Percentiles rank a stretch among this genome's conserved stretches.
These are phyloP conservation scores for Chunga burmeisteri DNA, from an alignment of 2,113 vertebrate species.

Conservation along the genomic window DNA sequence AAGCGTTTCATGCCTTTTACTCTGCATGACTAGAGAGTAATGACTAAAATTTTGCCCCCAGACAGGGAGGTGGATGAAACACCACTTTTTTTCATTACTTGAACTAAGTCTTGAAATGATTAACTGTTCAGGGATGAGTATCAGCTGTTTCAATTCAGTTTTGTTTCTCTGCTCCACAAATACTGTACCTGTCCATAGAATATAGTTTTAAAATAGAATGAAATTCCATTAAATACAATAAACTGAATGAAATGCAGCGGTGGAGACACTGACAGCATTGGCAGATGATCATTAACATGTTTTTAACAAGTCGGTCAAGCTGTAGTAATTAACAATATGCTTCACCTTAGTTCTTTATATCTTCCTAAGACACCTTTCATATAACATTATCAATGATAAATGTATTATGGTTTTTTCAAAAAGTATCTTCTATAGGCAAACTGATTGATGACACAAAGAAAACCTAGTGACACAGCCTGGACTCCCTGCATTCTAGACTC, in stretches of 20 bases:
- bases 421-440: neutral
- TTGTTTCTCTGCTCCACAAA: neutral
- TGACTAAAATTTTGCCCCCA: neutral
- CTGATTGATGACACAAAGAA: neutral
- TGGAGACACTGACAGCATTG: neutral
- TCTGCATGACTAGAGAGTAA: neutral
- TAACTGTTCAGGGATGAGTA: neutral
- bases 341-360: neutral
- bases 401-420: neutral
- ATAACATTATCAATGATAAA: neutral
- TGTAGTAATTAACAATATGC: neutral
- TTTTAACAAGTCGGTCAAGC: neutral
- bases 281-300: neutral
- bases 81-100: neutral
- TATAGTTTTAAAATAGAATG: neutral
- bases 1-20: neutral
- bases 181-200: fast-evolving
- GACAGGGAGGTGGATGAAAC: neutral
- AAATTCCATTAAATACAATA: neutral
- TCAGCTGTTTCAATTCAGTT: neutral
- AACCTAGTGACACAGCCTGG: neutral
- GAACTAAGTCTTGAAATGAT: neutral
- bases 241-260: neutral
- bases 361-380: neutral
- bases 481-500: neutral